Evolutionary conservation across 2,888 invertebrate genomes (phyloP), one percentile per base, ranked within the genome.

Genomic region (Crematogaster levior): DNA sequence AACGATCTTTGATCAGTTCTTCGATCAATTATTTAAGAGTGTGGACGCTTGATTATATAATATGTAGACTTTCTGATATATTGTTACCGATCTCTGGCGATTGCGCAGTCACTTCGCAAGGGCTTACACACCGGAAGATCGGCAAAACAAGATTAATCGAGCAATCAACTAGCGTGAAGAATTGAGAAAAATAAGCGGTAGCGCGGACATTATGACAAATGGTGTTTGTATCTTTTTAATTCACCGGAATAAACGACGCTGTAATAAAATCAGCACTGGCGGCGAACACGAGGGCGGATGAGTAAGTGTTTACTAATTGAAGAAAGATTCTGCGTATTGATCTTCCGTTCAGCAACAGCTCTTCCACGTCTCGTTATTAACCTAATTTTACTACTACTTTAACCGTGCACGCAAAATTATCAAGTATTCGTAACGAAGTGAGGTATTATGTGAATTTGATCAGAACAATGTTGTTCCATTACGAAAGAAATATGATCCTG

Each of bases 301-400:
- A 81, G 51, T 56, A 74, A 81, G 82, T 84, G 85, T 81, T 73
- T 65, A 82, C 86, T 90, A 91, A 90, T 90, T 89, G 90, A 90
- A 91, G 91, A 84, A 89, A 87, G 84, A 83, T 65, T 43, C 53
- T 74, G 85, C 73, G 84, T 88, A 90, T 90, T 89, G 89, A 90
- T 91, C 89, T 90, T 86, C 72, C n/a, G 65, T 34, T 77, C 43
- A 37, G 27, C 58, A 68, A 82, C 81, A 83, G 77, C 82, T 81
- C 60, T 74, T 74, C 60, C 51, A 40, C 46, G 48, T 73, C n/a
- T 63, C 75, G 77, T 56, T 73, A 83, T 86, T 82, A 61, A 84
- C 56, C 82, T 24, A 68, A 60, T 75, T 81, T 51, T 48, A 63
- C 61, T 34, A 37, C 21, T 30, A 75, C 34, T 58, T 58, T 30